Evolutionary conservation across 2,113 vertebrate species (phyloP).

Genomic region (Zosterops hypoxanthus): DNA sequence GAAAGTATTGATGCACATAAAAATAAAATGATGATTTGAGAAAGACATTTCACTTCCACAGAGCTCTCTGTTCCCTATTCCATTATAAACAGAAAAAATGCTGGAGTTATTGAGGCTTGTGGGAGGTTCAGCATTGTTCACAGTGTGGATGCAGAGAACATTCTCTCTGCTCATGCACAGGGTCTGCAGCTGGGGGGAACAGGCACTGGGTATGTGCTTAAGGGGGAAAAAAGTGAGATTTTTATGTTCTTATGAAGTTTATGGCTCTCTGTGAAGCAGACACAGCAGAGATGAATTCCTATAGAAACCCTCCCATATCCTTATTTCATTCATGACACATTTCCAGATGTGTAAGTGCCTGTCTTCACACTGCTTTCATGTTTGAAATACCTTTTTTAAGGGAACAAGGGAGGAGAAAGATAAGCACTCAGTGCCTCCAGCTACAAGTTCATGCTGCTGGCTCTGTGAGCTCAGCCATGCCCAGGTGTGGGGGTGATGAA

Average conservation of each 20-base stretch:
- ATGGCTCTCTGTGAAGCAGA: background rate
- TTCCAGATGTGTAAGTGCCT: background rate
- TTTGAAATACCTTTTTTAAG: background rate
- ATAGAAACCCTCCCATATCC: background rate
- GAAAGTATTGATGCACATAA: background rate
- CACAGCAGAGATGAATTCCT: background rate
- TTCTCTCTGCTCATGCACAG: background rate
- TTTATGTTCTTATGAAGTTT: background rate
- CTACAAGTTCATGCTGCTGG: background rate
- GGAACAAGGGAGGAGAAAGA: background rate
- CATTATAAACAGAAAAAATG: background rate
- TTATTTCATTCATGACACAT: background rate
- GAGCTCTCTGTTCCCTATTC: background rate
- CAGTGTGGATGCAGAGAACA: rapidly evolving
- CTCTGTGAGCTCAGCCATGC: background rate
- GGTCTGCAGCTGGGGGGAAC: background rate
- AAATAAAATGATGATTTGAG: slow-evolving; percentile 34
- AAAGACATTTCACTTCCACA: background rate
- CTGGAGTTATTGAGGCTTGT: background rate
- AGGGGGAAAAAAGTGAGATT: background rate
- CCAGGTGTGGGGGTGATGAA: rapidly evolving
- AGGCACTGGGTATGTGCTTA: background rate
- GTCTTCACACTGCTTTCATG: background rate
- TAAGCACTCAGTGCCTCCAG: background rate
- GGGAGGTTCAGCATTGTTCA: background rate